Base-by-base conservation (phyloP, 1,140 invertebrate species). In the Diachasma alloeum region DNA sequence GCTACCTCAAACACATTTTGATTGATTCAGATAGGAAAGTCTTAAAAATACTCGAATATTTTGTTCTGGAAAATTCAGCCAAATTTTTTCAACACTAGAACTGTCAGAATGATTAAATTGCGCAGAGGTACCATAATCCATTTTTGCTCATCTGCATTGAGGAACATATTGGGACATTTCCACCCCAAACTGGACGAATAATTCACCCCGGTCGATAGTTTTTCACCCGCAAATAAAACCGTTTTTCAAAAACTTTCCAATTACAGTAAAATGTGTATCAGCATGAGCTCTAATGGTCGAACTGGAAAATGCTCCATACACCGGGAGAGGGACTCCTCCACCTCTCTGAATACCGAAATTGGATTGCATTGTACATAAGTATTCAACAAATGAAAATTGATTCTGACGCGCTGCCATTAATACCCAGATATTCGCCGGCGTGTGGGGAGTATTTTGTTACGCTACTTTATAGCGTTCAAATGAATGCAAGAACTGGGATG, bases 381-480 rank as follows among this genome's bases (percentile, higher is more conserved):
- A 88, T 88, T 87, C 82, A 82, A 80, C 83, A 87, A 89, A 87
- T 88, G 87, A 89, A 88, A 89, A 89, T 88, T 87, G 86, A 88
- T 87, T 88, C 84, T 87, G 87, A 89, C 85, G 84, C 83, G 84
- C 81, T 83, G 82, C 87, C 86, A 87, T 89, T 88, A 88, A 88
- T 89, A 88, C 84, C 80, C 48, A 63, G 42, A 66, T 66, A 48
- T 66, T 26, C 69, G 72, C 17, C 17, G 63, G 42, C 5, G 74
- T 76, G 48, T 53, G 68, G 37, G 81, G 78, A 79, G 76, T 82
- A 79, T 81, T 85, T 85, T 83, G 83, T 82, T 83, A 83, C 82
- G 81, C 78, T 83, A 67, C 81, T 81, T 79, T 83, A 63, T 63
- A 31, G 37, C 81, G 82, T 85, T 87, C 83, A 10, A 87, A 87